Base-by-base conservation (phyloP, 2,797 vertebrate genomes). In the Muscicapa striata region DNA sequence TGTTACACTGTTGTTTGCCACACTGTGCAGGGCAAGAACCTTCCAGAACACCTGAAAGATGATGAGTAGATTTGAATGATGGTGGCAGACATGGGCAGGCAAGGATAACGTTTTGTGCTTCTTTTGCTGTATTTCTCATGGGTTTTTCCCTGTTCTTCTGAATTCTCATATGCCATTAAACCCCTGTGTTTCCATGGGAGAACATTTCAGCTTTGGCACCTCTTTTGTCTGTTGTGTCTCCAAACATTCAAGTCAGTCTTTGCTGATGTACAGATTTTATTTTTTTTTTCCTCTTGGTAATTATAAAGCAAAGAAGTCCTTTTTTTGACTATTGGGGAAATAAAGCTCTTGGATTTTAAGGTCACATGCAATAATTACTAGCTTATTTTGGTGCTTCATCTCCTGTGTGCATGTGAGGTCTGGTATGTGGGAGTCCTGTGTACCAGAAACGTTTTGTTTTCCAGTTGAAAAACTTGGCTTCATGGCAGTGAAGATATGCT, bases 381-480 rank as follows among this genome's bases (percentile, higher is more conserved):
- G 55, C 49, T 87, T 82, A 41, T 86, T 96, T 94, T 57, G 66
- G 18, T 94, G 79, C 82, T 78, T 2, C 51, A 29, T 94, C 54
- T 92, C 61, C 64, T 75, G 22, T 20, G 43, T 94, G 59, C 91
- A 64, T 88, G 76, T 92, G 94, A 92, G 83, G 80, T 95, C 88
- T 90, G 80, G 85, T 90, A 88, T 11, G 26, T 91, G 87, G 85
- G 85, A 94, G 74, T 88, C 87, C 76, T 1, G 0, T 90, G 77
- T 95, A 90, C 80, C 83, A 94, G 73, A 94, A 94, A 90, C 13
- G 11, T 90, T 95, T 94, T 95, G 87, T 90, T 95, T 95, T 92
- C 82, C 80, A 82, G 1, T 82, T 63, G 63, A 73, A 86, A 94
- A 87, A 86, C 80, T 90, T 91, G 91, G 76, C 84, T 84, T 79